These are phyloP conservation scores for Spinus olivaceus DNA, from an alignment of 2,797 vertebrate genomes.

Conservation along the genomic window DNA sequence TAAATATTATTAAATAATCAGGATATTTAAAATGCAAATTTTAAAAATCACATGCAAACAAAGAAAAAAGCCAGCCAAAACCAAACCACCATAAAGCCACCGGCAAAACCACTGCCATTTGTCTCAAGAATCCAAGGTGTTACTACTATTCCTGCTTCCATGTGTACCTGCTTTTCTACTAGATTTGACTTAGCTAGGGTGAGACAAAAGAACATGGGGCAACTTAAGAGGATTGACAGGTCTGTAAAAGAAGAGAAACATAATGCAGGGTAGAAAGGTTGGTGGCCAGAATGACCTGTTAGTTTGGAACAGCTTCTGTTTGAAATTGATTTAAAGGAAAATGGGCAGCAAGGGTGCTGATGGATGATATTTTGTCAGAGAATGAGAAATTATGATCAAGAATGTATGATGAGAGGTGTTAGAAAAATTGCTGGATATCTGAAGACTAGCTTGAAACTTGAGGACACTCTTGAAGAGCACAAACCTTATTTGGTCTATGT, in stretches of 20 bases:
- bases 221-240: background rate
- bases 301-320: background rate
- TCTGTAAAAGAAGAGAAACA: background rate
- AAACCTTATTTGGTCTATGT: background rate
- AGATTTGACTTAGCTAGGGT: background rate
- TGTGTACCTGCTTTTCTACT: background rate
- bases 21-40: background rate
- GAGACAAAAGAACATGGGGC: background rate
- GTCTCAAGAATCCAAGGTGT: background rate
- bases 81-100: background rate
- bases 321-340: background rate
- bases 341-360: background rate
- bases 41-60: background rate
- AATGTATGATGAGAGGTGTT: rapidly evolving
- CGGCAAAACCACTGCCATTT: background rate
- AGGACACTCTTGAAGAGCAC: background rate
- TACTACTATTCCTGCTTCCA: background rate
- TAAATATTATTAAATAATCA: background rate
- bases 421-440: background rate
- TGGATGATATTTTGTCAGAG: background rate
- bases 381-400: background rate
- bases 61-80: no score
- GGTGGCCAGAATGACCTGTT: background rate
- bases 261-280: background rate
- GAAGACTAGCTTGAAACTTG: background rate